Evolutionary conservation across 2,113 vertebrate species (phyloP).

Genomic region (Ceratotherium simum): DNA sequence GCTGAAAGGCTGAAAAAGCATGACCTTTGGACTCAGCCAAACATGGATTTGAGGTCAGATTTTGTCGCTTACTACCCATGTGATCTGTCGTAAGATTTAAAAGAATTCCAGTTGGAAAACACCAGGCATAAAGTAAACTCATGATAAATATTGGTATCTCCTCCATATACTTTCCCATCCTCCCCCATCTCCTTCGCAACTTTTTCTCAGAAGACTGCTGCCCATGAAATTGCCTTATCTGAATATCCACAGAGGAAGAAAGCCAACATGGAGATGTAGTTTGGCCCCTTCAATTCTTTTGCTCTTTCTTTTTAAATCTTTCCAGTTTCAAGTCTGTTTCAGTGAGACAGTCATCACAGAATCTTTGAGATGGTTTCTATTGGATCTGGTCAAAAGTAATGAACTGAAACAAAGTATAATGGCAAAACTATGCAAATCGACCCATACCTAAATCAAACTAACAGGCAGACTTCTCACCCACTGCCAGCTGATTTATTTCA

Average conservation of each 20-base stretch:
- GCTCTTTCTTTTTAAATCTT: constrained; percentile 57
- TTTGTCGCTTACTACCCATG: neutral
- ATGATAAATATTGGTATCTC: neutral
- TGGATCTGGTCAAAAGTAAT: constrained; percentile 79
- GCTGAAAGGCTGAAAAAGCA: neutral
- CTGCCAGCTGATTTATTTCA: constrained; percentile 78
- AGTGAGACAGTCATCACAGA: constrained; percentile 60
- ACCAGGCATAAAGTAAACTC: neutral
- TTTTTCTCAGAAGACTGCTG: neutral
- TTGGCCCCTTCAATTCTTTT: constrained; percentile 54
- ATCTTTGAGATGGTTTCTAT: constrained; percentile 66
- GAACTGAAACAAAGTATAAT: constrained; percentile 84
- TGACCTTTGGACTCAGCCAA: neutral
- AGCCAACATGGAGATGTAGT: constrained; percentile 28
- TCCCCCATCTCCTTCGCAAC: neutral
- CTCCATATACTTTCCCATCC: neutral
- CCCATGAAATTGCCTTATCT: neutral
- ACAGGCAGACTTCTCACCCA: constrained; percentile 74
- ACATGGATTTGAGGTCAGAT: neutral
- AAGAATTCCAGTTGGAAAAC: constrained; percentile 24
- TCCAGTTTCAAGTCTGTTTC: constrained; percentile 70
- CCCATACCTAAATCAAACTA: constrained; percentile 81
- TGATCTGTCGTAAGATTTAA: neutral
- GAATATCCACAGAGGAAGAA: constrained; percentile 19
- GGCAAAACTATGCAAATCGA: constrained; percentile 85